These are phyloP conservation scores for Hafferia zeledoni DNA, from an alignment of 2,797 vertebrate species.

Conservation along the genomic window DNA sequence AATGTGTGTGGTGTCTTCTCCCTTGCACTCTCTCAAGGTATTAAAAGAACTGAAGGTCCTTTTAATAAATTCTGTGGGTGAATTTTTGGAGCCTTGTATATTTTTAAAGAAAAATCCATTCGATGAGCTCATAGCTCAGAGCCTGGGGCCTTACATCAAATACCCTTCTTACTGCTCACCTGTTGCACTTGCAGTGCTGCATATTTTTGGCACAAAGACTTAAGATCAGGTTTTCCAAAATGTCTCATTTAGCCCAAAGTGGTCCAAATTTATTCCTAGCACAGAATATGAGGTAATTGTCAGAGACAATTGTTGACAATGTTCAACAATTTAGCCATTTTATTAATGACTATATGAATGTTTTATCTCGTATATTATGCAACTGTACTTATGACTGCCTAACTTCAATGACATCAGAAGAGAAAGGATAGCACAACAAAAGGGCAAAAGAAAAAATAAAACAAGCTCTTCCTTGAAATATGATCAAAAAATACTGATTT, in stretches of 20 bases:
- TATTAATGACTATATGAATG: neutral
- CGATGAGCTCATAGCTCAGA: neutral
- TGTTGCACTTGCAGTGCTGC: neutral
- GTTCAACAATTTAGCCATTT: neutral
- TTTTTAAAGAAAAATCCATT: neutral
- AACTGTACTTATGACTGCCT: neutral
- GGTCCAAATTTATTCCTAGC: neutral
- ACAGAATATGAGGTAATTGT: neutral
- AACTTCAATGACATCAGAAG: neutral
- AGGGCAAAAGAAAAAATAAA: neutral
- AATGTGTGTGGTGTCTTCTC: neutral
- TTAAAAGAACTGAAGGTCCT: neutral
- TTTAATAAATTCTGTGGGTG: neutral
- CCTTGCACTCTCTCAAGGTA: neutral
- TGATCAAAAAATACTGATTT: constrained; percentile 41
- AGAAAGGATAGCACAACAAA: neutral
- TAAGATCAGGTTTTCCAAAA: neutral
- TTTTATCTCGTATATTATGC: neutral
- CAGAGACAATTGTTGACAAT: neutral
- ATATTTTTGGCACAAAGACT: neutral
- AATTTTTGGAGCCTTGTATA: neutral
- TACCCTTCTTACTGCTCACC: neutral
- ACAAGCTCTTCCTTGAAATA: neutral
- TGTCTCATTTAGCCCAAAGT: neutral
- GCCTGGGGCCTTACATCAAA: neutral